Evolutionary conservation across 2,888 invertebrate species (phyloP).

Genomic region (Eilema sororculum): DNA sequence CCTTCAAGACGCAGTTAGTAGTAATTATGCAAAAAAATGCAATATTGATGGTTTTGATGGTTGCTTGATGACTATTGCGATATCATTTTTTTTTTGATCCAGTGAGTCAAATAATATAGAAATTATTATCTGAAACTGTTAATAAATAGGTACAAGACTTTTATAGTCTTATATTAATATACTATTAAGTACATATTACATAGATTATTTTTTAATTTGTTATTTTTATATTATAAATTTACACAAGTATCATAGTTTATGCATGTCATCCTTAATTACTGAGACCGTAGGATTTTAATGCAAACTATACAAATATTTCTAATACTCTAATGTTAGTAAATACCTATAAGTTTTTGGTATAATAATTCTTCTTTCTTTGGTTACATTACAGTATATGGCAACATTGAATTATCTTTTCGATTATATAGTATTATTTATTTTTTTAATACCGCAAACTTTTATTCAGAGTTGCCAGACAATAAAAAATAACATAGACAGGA

Average conservation of each 20-base stretch:
- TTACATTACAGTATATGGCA: conserved; percentile 1
- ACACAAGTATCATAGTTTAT: background rate
- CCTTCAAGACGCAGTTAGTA: too few species aligned
- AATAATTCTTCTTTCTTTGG: conserved; percentile 4
- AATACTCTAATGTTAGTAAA: conserved; percentile 6
- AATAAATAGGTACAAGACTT: background rate
- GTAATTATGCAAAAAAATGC: too few species aligned
- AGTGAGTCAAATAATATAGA: too few species aligned
- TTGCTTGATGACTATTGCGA: too few species aligned
- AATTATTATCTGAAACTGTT: background rate
- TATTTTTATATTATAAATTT: background rate
- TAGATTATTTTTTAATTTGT: background rate
- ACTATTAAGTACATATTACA: too few species aligned
- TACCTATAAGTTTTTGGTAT: background rate
- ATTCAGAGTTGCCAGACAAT: too few species aligned
- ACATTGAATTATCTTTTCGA: background rate
- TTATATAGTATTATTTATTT: too few species aligned
- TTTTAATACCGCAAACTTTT: too few species aligned
- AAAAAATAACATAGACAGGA: too few species aligned
- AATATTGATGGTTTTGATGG: too few species aligned
- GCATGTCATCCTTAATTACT: background rate
- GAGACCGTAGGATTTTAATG: background rate
- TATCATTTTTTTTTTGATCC: too few species aligned
- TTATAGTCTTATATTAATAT: background rate
- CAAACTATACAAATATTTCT: background rate